Evolutionary conservation across 2,888 invertebrate species (phyloP), one percentile per base, ranked within the genome.

Genomic region (Drosophila longiperda): DNA sequence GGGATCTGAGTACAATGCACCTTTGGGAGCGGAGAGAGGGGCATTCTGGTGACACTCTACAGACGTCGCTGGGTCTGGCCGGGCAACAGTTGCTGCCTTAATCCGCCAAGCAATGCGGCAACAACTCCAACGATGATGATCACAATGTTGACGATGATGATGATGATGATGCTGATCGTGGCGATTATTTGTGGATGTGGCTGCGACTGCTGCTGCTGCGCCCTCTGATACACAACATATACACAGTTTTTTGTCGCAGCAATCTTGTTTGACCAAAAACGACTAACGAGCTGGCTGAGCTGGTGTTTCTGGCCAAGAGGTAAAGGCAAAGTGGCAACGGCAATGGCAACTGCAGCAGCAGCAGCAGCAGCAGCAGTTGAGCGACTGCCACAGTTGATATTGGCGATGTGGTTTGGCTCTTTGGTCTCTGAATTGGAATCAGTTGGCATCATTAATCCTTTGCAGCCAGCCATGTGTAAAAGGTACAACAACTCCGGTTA

Each of bases 281-380:
- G 87, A 89, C 91, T 91, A 91, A 91, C 91, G 91, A 91, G 92
- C 90, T 92, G 87, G 73, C 82, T 55, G 87, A 76, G 81, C 74
- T 70, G 76, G 55, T 26, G 40, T 38, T n/a, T 38, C 40, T 36
- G 55, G 66, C 58, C 63, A 40, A 66, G 73, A 67, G 40, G 50
- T 45, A 60, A 38, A 20, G 59, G 33, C 49, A n/a, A 32, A 48
- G 29, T 29, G 54, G 36, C 64, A 33, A 26, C n/a, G 23, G 5
- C 48, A 23, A n/a, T 8, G 23, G 34, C 32, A 49, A 29, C n/a
- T 4, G 29, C 42, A 34, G 40, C 45, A 23, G 66, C 64, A 26
- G 66, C 64, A 49, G 59, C 49, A 60, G 66, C 64, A 26, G 66
- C 64, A 49, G 59, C 49, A 60, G 63, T 76, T 85, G 85, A 85